phyloP scores from a whole-genome alignment of 2,888 invertebrate species.

The Zygaena filipendulae region DNA sequence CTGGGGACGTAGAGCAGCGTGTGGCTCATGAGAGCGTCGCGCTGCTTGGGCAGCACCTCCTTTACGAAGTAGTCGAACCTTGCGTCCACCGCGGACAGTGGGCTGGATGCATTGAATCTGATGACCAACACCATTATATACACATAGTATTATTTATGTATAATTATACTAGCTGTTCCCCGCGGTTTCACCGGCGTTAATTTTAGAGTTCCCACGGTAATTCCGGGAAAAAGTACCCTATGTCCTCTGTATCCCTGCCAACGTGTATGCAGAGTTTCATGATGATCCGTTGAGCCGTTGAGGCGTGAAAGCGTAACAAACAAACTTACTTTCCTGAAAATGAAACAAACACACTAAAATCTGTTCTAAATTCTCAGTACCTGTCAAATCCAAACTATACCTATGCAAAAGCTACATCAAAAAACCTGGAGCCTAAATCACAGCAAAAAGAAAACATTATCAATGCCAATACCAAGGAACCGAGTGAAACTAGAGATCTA shows the following conservation, averaged over 20 bases:
- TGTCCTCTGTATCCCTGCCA: too few relatives aligned
- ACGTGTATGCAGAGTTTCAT: too few relatives aligned
- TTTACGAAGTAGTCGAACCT: slow-evolving; percentile 87
- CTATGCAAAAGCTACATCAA: neutral
- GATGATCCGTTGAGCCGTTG: too few relatives aligned
- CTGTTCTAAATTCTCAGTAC: too few relatives aligned
- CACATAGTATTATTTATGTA: neutral
- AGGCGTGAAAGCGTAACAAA: too few relatives aligned
- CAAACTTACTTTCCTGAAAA: neutral
- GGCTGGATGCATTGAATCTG: slow-evolving; percentile 74
- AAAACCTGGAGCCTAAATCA: too few relatives aligned
- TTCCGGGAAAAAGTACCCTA: too few relatives aligned
- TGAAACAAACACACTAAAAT: neutral
- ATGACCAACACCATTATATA: slow-evolving; percentile 12
- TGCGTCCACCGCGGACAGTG: slow-evolving; percentile 75
- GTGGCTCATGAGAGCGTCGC: slow-evolving; percentile 81
- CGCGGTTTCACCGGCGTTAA: too few relatives aligned
- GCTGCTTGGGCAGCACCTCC: slow-evolving; percentile 84
- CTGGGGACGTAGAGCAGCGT: slow-evolving; percentile 92
- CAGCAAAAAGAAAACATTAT: neutral
- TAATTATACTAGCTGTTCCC: too few relatives aligned
- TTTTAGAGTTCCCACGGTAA: too few relatives aligned
- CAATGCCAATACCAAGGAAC: neutral
- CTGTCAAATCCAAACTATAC: neutral
- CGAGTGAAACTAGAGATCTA: neutral